phyloP scores from a whole-genome alignment of 2,113 vertebrate species.

The Amblyornis subalaris region DNA sequence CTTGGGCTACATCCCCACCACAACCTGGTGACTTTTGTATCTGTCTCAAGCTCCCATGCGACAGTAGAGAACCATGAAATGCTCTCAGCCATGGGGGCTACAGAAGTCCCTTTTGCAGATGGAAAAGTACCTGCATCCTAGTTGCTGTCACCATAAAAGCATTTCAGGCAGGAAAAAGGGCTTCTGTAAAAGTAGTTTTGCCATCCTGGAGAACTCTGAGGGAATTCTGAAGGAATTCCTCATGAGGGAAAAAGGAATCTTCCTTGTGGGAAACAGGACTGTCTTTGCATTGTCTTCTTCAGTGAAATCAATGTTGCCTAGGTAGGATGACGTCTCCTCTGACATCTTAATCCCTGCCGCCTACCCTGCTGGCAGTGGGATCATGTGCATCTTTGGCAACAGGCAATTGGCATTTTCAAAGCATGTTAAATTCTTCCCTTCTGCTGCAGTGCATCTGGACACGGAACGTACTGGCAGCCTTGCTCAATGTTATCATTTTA shows the following conservation, averaged over 20 bases:
- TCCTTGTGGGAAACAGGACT: background rate
- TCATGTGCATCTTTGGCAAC: conserved; percentile 14
- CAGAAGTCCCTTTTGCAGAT: background rate
- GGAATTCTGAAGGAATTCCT: background rate
- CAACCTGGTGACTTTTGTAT: fast-evolving
- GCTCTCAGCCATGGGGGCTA: background rate
- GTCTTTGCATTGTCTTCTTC: background rate
- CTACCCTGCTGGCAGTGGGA: background rate
- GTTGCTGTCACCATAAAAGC: background rate
- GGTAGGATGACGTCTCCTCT: background rate
- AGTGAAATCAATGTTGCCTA: background rate
- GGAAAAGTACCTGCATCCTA: background rate
- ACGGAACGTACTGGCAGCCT: background rate
- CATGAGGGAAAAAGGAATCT: background rate
- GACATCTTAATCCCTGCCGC: conserved; percentile 1
- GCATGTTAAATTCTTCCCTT: conserved; percentile 34
- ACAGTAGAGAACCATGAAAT: background rate
- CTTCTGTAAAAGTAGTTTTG: background rate
- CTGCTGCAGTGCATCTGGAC: conserved; percentile 24
- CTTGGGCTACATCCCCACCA: background rate
- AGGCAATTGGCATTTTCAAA: conserved; percentile 43
- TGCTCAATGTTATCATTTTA: background rate
- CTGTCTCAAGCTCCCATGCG: fast-evolving
- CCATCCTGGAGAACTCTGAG: background rate
- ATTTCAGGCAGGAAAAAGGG: background rate